phyloP scores from a whole-genome alignment of 2,113 vertebrate genomes.

The Gnathonemus echidnorhynchus region DNA sequence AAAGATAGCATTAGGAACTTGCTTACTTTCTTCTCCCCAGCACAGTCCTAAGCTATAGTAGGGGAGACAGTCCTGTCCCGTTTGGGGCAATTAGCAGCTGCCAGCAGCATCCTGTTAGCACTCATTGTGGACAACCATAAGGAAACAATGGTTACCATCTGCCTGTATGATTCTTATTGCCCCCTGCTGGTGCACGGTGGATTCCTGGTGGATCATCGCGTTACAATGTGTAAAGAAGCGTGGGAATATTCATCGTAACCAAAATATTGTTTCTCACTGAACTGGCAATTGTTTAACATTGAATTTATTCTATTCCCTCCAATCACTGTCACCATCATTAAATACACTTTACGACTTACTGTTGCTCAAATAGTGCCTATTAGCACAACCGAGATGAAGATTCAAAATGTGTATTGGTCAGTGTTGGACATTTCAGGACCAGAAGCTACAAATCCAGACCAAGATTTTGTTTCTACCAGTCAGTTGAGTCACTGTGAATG shows the following conservation, averaged over 20 bases:
- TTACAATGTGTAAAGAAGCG: neutral
- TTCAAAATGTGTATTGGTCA: neutral
- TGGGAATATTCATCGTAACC: neutral
- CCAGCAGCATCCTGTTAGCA: neutral
- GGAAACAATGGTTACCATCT: neutral
- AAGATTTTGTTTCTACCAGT: neutral
- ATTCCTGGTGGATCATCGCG: neutral
- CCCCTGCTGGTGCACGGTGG: neutral
- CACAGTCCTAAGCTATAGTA: neutral
- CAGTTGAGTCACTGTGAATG: neutral
- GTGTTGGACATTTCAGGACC: neutral
- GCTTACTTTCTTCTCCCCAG: neutral
- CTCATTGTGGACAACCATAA: neutral
- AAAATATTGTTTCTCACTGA: neutral
- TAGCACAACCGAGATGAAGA: neutral
- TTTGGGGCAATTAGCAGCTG: neutral
- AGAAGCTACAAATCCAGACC: neutral
- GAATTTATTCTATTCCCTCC: neutral
- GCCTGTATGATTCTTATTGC: neutral
- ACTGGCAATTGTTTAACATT: neutral
- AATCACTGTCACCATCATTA: neutral
- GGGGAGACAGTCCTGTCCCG: neutral
- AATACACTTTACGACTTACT: neutral
- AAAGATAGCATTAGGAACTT: neutral
- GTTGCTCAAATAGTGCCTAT: neutral